A percentile compares a stretch with the other conserved stretches of the same genome.
Evolutionary conservation across 1,140 invertebrate genomes (phyloP).

Genomic region (Drosophila fuyamai): DNA sequence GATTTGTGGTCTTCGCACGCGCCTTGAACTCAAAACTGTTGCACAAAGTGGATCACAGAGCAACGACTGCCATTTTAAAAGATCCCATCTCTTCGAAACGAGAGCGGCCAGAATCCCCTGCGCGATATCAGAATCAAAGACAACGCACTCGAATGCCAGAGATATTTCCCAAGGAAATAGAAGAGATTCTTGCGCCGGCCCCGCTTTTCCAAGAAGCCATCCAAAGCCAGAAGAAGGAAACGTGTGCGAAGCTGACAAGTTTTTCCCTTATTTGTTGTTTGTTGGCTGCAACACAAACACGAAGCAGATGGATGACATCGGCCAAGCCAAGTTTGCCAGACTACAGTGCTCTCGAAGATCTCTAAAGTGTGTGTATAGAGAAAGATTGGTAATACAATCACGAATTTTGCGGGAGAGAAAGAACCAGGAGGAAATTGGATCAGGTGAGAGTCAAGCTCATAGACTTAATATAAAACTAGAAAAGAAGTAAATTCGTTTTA

Average conservation of each 20-base stretch:
- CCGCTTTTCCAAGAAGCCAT: slow-evolving; percentile 61
- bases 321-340: slow-evolving; percentile 11
- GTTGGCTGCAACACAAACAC: slow-evolving; percentile 17
- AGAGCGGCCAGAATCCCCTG: slow-evolving; percentile 57
- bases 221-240: slow-evolving; percentile 51
- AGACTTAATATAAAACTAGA: too few relatives aligned
- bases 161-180: slow-evolving; percentile 81
- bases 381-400: slow-evolving; percentile 62
- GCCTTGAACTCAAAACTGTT: slow-evolving; percentile 11
- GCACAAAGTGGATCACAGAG: slow-evolving; percentile 59
- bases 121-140: slow-evolving; percentile 41
- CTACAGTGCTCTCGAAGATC: not conserved
- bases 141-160: slow-evolving; percentile 64
- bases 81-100: slow-evolving; percentile 27
- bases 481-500: too few relatives aligned
- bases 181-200: slow-evolving; percentile 63
- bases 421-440: not conserved
- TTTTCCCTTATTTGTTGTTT: slow-evolving; percentile 73
- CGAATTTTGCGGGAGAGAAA: slow-evolving; percentile 8
- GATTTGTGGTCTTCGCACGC: slow-evolving; percentile 61
- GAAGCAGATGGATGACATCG: slow-evolving; percentile 44
- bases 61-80: slow-evolving; percentile 30
- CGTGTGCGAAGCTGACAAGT: slow-evolving; percentile 51
- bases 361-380: slow-evolving; percentile 9
- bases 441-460: too few relatives aligned